Evolutionary conservation across 2,888 invertebrate genomes (phyloP).

Genomic region (Phytoseiulus persimilis): DNA sequence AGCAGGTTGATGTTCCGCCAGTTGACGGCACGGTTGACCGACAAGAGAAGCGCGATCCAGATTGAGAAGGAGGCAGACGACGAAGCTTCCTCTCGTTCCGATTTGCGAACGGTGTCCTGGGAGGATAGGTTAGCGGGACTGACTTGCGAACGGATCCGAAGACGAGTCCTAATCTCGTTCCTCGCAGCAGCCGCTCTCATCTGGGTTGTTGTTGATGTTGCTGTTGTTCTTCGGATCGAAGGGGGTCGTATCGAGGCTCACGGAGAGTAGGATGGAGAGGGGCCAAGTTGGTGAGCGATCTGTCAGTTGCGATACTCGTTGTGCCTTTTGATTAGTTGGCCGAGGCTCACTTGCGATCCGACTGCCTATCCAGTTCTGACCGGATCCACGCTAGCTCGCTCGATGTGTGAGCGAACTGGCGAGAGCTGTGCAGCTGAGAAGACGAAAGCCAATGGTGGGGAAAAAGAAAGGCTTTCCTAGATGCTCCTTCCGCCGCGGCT

Average conservation of each 20-base stretch:
- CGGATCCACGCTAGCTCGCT: not conserved
- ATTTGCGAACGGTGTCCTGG: not conserved
- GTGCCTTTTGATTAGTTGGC: not conserved
- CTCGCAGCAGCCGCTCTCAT: not conserved
- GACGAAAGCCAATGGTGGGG: not conserved
- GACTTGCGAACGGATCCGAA: not conserved
- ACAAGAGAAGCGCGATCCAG: too few relatives aligned
- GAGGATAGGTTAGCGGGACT: not conserved
- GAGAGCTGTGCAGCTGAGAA: not conserved
- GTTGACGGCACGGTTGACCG: too few relatives aligned
- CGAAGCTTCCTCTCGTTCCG: not conserved
- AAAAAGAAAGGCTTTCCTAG: not conserved
- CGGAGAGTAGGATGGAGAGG: not conserved
- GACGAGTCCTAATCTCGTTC: not conserved
- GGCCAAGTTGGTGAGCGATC: not conserved
- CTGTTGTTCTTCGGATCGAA: not conserved
- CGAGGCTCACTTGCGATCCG: not conserved
- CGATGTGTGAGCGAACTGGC: not conserved
- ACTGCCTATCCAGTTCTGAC: not conserved
- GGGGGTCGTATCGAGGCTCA: not conserved
- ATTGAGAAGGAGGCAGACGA: too few relatives aligned
- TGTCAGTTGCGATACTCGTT: conserved; percentile 5
- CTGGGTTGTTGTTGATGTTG: not conserved
- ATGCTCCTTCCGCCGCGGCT: not conserved
- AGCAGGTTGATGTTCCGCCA: too few relatives aligned